Evolutionary conservation across 2,797 vertebrate genomes (phyloP).

Genomic region (Myotis myotis): DNA sequence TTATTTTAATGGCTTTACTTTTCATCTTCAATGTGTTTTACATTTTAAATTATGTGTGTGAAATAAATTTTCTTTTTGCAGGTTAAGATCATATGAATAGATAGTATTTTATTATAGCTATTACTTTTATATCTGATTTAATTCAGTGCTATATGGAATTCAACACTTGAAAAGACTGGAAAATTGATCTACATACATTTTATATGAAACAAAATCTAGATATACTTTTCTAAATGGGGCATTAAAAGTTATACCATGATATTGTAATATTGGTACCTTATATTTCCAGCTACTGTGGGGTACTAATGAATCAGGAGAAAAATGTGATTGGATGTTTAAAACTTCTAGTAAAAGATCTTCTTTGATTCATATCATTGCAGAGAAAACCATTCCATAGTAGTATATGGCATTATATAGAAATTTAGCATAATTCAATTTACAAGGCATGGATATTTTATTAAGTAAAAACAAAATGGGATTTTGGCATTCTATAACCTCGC

Average conservation of each 20-base stretch:
- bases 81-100: conserved; percentile 18
- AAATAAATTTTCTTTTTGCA: background rate
- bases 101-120: background rate
- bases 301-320: conserved; percentile 59
- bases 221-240: conserved; percentile 60
- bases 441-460: conserved; percentile 57
- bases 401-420: conserved; percentile 34
- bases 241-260: conserved; percentile 30
- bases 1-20: conserved; percentile 48
- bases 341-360: conserved; percentile 11
- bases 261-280: conserved; percentile 44
- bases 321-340: conserved; percentile 54
- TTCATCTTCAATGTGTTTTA: background rate
- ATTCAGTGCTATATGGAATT: conserved; percentile 36
- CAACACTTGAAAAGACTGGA: conserved; percentile 57
- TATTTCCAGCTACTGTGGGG: conserved; percentile 51
- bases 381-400: conserved; percentile 41
- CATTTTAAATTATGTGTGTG: background rate
- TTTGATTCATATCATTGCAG: background rate
- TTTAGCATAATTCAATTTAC: conserved; percentile 56
- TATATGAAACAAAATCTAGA: background rate
- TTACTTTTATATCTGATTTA: conserved; percentile 50
- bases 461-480: background rate
- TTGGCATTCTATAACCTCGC: background rate
- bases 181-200: conserved; percentile 58